Evolutionary conservation across 2,888 invertebrate species (phyloP).

Genomic region (Zhuqinia jingwanae): DNA sequence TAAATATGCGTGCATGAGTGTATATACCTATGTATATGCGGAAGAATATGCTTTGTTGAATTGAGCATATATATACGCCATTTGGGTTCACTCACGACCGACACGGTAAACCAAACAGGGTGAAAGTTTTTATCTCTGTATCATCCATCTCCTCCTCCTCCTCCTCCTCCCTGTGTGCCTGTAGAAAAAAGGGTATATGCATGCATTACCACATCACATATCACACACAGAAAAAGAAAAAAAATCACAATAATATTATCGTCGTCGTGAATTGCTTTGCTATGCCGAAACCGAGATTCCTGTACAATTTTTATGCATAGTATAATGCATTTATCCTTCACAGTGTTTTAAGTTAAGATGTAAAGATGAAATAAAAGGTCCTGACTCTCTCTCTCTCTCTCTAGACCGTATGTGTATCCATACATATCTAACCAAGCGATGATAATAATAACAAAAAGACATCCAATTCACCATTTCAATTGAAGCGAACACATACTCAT

Average conservation of each 20-base stretch:
- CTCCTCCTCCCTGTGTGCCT: too few relatives aligned
- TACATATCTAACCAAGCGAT: conserved; percentile 32
- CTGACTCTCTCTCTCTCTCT: too few relatives aligned
- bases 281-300: not conserved
- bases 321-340: too few relatives aligned
- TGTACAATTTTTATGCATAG: not conserved
- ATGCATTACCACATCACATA: conserved; percentile 55
- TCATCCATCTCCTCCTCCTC: conserved; percentile 38
- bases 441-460: conserved; percentile 31
- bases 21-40: too few relatives aligned
- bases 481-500: conserved; percentile 6
- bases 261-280: not conserved
- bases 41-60: too few relatives aligned
- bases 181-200: conserved; percentile 40
- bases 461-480: conserved; percentile 52
- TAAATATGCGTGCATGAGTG: conserved; percentile 23
- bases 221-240: too few relatives aligned
- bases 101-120: not conserved
- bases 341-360: too few relatives aligned
- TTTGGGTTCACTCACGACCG: not conserved
- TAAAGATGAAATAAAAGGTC: too few relatives aligned
- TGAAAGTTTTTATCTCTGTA: conserved; percentile 60
- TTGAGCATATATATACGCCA: not conserved
- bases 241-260: not conserved
- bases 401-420: too few relatives aligned